phyloP scores from a whole-genome alignment of 1,140 invertebrate species.

The Drosophila gunungcola region DNA sequence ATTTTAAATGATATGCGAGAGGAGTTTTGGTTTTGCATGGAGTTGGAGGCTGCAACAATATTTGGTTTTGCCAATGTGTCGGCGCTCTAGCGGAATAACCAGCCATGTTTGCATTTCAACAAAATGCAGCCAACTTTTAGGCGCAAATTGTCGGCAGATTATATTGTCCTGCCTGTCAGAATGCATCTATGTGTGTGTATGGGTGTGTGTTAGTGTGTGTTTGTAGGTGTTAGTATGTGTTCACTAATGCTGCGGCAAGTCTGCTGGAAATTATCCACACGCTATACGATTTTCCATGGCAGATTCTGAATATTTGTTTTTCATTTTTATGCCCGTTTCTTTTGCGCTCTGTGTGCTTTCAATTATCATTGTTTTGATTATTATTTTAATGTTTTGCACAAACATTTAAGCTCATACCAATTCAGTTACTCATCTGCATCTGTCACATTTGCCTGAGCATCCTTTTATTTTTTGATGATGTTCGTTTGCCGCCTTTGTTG shows the following conservation, averaged over 20 bases:
- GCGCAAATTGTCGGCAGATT: constrained; percentile 69
- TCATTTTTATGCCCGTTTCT: constrained; percentile 9
- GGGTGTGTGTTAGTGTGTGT: constrained; percentile 6
- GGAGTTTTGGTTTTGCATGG: background rate
- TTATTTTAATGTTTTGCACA: constrained; percentile 58
- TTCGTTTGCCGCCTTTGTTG: constrained; percentile 22
- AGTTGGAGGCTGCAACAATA: constrained; percentile 31
- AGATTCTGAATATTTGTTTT: constrained; percentile 54
- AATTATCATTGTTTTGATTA: constrained; percentile 70
- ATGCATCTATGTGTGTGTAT: constrained; percentile 1
- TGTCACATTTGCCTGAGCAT: constrained; percentile 15
- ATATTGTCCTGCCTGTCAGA: constrained; percentile 45
- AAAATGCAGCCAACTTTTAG: constrained; percentile 66
- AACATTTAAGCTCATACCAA: constrained; percentile 33
- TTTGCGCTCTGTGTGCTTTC: constrained; percentile 36
- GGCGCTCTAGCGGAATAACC: constrained; percentile 38
- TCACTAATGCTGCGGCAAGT: constrained; percentile 63
- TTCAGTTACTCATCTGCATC: constrained; percentile 6
- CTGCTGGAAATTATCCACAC: constrained; percentile 63
- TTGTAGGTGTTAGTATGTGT: constrained; percentile 8
- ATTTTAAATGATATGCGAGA: constrained; percentile 69
- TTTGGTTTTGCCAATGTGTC: constrained; percentile 48
- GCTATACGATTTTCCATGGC: constrained; percentile 55
- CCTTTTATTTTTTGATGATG: constrained; percentile 16
- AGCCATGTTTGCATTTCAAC: constrained; percentile 53